phyloP scores from a whole-genome alignment of 2,797 vertebrate genomes.

The Alosa sapidissima region DNA sequence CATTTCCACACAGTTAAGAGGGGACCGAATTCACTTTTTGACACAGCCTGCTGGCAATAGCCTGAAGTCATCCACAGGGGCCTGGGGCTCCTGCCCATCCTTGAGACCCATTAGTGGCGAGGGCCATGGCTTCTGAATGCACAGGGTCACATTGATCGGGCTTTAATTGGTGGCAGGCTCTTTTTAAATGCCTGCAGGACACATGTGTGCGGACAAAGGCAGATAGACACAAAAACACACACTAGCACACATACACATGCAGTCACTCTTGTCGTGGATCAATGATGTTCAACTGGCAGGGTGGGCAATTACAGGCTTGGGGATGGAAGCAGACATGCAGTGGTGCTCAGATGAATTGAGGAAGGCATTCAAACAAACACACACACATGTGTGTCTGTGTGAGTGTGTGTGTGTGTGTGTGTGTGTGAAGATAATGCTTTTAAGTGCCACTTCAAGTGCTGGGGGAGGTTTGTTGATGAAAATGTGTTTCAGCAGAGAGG shows the following conservation, averaged over 20 bases:
- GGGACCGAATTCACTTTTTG: background rate
- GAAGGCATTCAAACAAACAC: background rate
- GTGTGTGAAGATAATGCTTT: background rate
- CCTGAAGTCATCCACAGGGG: background rate
- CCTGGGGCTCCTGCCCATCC: background rate
- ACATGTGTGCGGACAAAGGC: constrained; percentile 33
- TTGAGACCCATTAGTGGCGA: constrained; percentile 18
- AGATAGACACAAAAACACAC: background rate
- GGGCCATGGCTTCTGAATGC: constrained; percentile 26
- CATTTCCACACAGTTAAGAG: background rate
- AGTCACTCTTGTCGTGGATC: background rate
- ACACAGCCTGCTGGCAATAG: background rate
- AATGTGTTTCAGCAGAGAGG: background rate
- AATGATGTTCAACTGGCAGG: constrained; percentile 14
- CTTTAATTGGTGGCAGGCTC: constrained; percentile 49
- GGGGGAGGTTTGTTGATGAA: constrained; percentile 17
- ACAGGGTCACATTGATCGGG: constrained; percentile 42
- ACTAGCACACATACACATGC: background rate
- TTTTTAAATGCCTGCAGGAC: constrained; percentile 48
- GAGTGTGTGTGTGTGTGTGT: background rate
- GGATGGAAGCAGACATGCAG: background rate
- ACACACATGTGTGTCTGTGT: background rate
- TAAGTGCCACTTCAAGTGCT: background rate
- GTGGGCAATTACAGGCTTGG: background rate
- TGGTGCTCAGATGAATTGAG: background rate